Evolutionary conservation across 1,140 invertebrate genomes (phyloP), one percentile per base, ranked within the genome.

Genomic region (Bactericera cockerelli): DNA sequence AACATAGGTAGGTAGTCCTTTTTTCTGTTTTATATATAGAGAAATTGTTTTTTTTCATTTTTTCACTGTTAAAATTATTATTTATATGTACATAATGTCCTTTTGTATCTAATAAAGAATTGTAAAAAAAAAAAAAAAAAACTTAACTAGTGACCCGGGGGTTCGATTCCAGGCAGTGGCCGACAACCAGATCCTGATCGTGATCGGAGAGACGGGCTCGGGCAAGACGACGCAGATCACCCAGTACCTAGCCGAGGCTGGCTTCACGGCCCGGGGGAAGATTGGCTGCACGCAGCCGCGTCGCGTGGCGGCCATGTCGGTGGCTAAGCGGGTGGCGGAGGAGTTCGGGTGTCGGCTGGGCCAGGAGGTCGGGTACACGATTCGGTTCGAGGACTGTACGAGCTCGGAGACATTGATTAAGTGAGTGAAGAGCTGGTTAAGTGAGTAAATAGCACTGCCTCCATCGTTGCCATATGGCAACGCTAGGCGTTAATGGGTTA

Each of bases 181-280:
- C 0, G 92, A 98, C 66, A 98, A 99, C 76, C 94, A 99, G 75
- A 95, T 99, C 65, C 72, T 99, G 1, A 96, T 99, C 65, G 96
- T 99, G 0, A 98, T 99, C 71, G 97, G 95, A 2, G 97, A 99
- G 76, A 99, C 97, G 0, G 97, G 97, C 0, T 95, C 91, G 0
- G 97, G 97, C 0, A 99, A 99, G 74, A 99, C 97, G 0, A 99
- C 97, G 0, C 97, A 99, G 73, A 98, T 99, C 54, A 98, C 97
- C 0, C 96, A 99, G 69, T 99, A 99, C 72, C 74, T 99, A n/a
- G 87, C 91, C 1, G 96, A 99, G 75, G 84, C 85, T 61, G 96
- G 96, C 0, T 94, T 95, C 65, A 92, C 87, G 1, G 79, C 84
- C 10, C 77, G 90, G 31, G 95, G 94, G 2, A 94, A 93, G 73